Evolutionary conservation across 2,888 invertebrate genomes (phyloP), one percentile per base, ranked within the genome.

Genomic region (Pollenia angustigena): DNA sequence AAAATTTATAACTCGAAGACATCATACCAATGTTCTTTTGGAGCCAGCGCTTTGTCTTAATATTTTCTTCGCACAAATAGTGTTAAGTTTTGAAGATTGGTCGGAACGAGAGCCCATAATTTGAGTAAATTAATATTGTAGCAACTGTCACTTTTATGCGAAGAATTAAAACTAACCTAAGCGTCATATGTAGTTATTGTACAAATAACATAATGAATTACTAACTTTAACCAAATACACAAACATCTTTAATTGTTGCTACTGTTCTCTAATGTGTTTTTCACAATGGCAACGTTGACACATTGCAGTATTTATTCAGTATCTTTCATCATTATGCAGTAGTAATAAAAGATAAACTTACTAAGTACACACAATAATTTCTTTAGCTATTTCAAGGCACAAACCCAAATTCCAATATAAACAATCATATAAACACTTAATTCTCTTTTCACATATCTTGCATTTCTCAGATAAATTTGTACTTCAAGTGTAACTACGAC

Each of bases 331-430:
- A 81, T 81, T 74, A 81, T 81, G 74, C 72, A 81, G 74, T 58
- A 81, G 40, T 74, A 74, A 68, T 75, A 68, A 75, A 40, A 74
- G 56, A 81, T 81, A 81, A 81, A 81, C 66, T 80, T 71, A 80
- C 69, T 60, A 62, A 60, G 23, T 62, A 10, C 50, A 50, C 14
- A 72, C 32, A 60, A 11, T 50, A 48, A 69, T n/a, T 54, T 7
- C 44, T n/a, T 48, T 18, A 68, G 8, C 56, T 12, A 48, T 81
- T 50, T 52, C 74, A 58, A 58, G 81, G 44, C 66, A 68, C 64
- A 81, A 58, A 50, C 7, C 23, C 16, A 58, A 66, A 72, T 81
- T 62, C 54, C 42, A 81, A 56, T 8, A 50, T 40, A 64, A 81
- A 58, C 64, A 64, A 23, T 12, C 11, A 23, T 6, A 64, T 18